Conservation (phyloP, 2,888 invertebrate species). For the Euzetes globulus region DNA sequence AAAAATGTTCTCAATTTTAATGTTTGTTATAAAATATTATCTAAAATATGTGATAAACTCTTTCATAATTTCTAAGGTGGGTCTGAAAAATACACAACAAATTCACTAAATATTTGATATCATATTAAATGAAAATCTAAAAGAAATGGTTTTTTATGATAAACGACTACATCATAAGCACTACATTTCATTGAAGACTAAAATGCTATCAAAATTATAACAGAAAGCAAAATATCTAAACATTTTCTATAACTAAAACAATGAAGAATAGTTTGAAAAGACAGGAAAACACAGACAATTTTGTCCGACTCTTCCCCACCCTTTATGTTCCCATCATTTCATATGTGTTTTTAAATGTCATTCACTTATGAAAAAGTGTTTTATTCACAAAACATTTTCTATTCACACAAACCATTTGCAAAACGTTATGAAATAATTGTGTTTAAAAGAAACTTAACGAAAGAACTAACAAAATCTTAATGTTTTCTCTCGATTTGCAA, state of each 20-base stretch:
- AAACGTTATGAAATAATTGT: not conserved
- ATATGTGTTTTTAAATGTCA: conserved; percentile 19
- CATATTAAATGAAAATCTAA: not conserved
- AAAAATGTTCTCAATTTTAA: not conserved
- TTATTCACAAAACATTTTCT: not conserved
- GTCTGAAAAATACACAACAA: not conserved
- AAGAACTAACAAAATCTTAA: not conserved
- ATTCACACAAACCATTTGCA: not conserved
- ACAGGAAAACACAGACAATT: not conserved
- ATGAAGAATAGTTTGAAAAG: not conserved
- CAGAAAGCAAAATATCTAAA: not conserved
- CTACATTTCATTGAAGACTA: conserved; percentile 23
- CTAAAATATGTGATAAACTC: not conserved
- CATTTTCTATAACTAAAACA: not conserved
- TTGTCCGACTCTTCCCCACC: conserved; percentile 3
- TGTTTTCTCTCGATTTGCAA: conserved; percentile 6
- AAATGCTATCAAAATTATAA: conserved; percentile 3
- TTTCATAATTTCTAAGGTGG: conserved; percentile 8
- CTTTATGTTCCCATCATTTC: conserved; percentile 26
- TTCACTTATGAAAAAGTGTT: not conserved
- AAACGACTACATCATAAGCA: not conserved
- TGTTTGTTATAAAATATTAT: too few relatives aligned
- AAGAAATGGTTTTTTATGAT: not conserved
- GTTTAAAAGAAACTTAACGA: not conserved
- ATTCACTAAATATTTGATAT: not conserved